phyloP scores from a whole-genome alignment of 2,888 invertebrate genomes.

The Homarus gammarus region DNA sequence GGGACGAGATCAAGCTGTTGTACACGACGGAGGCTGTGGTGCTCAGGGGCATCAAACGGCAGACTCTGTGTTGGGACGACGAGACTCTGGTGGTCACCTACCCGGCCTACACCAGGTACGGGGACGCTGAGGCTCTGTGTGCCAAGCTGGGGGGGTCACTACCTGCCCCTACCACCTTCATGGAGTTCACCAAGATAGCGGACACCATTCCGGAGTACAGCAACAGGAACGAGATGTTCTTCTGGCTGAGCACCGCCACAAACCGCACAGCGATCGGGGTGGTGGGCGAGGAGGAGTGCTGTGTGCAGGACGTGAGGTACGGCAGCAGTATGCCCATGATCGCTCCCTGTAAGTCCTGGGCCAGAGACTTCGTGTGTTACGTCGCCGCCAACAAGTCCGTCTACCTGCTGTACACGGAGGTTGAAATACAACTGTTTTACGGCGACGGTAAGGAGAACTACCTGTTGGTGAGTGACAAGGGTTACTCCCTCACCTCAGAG shows the following conservation, averaged over 20 bases:
- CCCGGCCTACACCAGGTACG: conserved; percentile 30
- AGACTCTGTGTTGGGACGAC: conserved; percentile 12
- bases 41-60: background rate
- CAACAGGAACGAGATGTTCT: conserved; percentile 33
- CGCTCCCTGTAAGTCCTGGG: conserved; percentile 41
- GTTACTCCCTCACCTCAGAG: conserved; percentile 21
- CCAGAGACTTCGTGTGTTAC: conserved; percentile 48
- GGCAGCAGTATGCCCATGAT: conserved; percentile 46
- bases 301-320: conserved; percentile 20
- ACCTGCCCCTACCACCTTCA: conserved; percentile 31
- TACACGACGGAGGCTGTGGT: conserved; percentile 30
- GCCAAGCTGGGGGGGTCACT: conserved; percentile 39
- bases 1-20: conserved; percentile 4
- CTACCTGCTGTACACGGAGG: conserved; percentile 10
- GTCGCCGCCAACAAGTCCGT: background rate
- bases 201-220: conserved; percentile 39
- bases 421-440: conserved; percentile 31
- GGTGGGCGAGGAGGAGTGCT: background rate
- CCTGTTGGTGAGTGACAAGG: conserved; percentile 40
- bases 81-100: conserved; percentile 36
- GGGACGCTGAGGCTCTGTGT: conserved; percentile 41
- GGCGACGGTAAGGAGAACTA: conserved; percentile 37
- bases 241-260: conserved; percentile 50
- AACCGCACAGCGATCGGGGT: conserved; percentile 19
- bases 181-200: conserved; percentile 10